Evolutionary conservation across 2,797 vertebrate species (phyloP).

Genomic region (Sebastes variabilis): DNA sequence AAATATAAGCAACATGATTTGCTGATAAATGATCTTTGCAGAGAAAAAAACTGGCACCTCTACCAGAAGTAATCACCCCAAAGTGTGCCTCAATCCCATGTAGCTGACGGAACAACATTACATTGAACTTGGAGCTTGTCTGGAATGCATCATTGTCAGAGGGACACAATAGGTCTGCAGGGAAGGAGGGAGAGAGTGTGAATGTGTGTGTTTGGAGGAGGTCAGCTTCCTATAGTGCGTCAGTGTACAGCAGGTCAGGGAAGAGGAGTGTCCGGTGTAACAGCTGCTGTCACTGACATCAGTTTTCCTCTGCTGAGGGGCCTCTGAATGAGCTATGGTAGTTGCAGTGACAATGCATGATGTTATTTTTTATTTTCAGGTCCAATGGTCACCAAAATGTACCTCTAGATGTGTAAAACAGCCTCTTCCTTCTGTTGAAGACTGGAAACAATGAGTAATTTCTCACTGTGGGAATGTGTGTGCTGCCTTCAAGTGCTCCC

Average conservation of each 20-base stretch:
- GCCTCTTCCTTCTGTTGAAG: background rate
- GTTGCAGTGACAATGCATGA: background rate
- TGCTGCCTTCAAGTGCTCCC: background rate
- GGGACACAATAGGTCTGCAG: slow-evolving; percentile 31
- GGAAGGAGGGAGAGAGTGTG: slow-evolving; percentile 10
- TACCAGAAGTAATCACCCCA: background rate
- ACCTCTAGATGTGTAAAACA: too few relatives aligned
- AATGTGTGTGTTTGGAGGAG: background rate
- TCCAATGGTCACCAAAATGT: accelerated
- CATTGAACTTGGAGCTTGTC: slow-evolving; percentile 42
- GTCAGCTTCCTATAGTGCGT: slow-evolving; percentile 33
- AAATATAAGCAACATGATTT: background rate
- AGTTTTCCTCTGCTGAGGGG: background rate
- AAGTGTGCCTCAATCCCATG: background rate
- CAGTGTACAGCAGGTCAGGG: slow-evolving; percentile 38
- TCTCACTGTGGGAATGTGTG: background rate
- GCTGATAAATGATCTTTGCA: background rate
- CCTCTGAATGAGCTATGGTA: background rate
- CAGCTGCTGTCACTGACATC: slow-evolving; percentile 48
- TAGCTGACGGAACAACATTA: background rate
- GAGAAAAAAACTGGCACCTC: background rate
- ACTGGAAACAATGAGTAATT: background rate
- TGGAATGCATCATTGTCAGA: slow-evolving; percentile 27
- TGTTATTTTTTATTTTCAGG: background rate
- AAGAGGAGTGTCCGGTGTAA: slow-evolving; percentile 18